Conservation (phyloP, 2,113 vertebrate genomes). For the Callionymus lyra region DNA sequence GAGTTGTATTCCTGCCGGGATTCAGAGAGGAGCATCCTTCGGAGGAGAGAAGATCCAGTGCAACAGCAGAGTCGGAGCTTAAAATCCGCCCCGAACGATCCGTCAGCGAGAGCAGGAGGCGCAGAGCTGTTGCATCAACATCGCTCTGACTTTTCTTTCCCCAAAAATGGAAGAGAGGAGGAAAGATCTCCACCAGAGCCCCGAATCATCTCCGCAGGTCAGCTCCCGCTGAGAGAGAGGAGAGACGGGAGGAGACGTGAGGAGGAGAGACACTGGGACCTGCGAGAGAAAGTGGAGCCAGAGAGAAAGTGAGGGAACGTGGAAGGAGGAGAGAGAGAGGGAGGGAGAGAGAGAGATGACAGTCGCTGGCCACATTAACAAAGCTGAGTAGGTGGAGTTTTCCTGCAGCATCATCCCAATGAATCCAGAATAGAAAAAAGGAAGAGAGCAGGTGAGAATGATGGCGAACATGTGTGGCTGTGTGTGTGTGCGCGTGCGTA, state of each 20-base stretch:
- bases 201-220: constrained; percentile 26
- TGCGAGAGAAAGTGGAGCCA: constrained; percentile 39
- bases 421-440: constrained; percentile 54
- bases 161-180: constrained; percentile 2
- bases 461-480: constrained; percentile 4
- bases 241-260: constrained; percentile 14
- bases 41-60: constrained; percentile 26
- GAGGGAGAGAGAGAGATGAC: constrained; percentile 18
- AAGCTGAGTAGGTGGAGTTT: constrained; percentile 68
- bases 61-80: constrained; percentile 23
- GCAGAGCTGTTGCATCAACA: constrained; percentile 53
- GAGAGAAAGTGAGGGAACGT: constrained; percentile 38
- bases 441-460: constrained; percentile 22
- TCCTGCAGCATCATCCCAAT: constrained; percentile 55
- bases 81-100: constrained; percentile 37
- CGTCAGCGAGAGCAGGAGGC: constrained; percentile 13
- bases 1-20: constrained; percentile 32
- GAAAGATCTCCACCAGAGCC: constrained; percentile 19
- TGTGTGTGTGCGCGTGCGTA: constrained; percentile 6
- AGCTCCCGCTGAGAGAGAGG: constrained; percentile 22
- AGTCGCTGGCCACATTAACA: constrained; percentile 66
- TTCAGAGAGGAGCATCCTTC: constrained; percentile 43
- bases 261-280: constrained; percentile 24
- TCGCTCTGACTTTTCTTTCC: constrained; percentile 19
- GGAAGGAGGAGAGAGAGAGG: constrained; percentile 1